Conservation (phyloP, 2,113 vertebrate genomes). For the Trichechus manatus region DNA sequence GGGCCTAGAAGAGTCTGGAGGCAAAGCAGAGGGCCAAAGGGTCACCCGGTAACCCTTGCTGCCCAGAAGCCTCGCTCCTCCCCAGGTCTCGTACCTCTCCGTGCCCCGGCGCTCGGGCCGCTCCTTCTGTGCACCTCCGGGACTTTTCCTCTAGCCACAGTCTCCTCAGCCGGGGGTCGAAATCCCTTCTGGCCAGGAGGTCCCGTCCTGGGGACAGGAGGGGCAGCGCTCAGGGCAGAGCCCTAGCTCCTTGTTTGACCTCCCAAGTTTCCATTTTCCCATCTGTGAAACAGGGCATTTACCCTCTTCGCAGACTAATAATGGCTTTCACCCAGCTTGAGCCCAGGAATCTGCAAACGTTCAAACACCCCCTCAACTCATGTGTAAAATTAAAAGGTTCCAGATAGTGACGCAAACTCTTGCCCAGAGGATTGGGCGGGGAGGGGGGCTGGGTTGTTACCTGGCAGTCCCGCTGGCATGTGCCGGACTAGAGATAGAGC, state of each 20-base stretch:
- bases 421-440: not conserved
- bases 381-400: not conserved
- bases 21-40: conserved; percentile 29
- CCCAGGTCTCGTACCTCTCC: conserved; percentile 54
- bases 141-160: conserved; percentile 54
- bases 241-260: not conserved
- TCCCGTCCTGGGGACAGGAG: conserved; percentile 44
- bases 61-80: not conserved
- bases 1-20: conserved; percentile 64
- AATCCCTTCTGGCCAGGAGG: conserved; percentile 65
- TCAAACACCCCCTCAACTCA: not conserved
- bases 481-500: not conserved
- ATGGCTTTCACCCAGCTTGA: not conserved
- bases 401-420: not conserved
- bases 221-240: not conserved
- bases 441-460: not conserved
- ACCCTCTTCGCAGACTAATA: not conserved
- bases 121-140: conserved; percentile 42
- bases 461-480: conserved; percentile 41
- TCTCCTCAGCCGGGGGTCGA: conserved; percentile 49
- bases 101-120: not conserved
- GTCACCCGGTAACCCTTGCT: not conserved
- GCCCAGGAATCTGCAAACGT: not conserved
- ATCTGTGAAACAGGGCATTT: not conserved
- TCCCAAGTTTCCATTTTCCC: not conserved